Evolutionary conservation across 2,113 vertebrate species (phyloP).

Genomic region (Ammospiza nelsoni): DNA sequence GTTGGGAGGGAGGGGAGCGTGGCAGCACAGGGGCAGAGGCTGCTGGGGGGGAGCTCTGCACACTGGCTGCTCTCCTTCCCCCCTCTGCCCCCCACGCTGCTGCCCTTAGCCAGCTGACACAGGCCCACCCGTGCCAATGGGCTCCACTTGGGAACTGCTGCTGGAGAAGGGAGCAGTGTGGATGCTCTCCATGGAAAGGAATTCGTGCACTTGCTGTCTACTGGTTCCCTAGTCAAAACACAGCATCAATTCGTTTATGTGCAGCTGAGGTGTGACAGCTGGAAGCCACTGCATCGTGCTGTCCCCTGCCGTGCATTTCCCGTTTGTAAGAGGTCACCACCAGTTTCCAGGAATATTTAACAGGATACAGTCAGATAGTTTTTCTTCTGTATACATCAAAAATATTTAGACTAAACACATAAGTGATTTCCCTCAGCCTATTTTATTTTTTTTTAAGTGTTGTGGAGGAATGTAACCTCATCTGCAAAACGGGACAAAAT

Average conservation of each 20-base stretch:
- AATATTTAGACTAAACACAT: neutral
- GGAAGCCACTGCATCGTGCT: neutral
- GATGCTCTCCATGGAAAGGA: neutral
- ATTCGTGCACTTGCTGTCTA: neutral
- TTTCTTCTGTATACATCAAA: neutral
- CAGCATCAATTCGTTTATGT: neutral
- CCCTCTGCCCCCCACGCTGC: neutral
- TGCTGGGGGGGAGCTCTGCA: neutral
- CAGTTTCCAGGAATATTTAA: neutral
- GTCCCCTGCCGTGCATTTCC: neutral
- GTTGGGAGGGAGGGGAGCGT: neutral
- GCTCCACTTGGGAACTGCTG: rapidly evolving
- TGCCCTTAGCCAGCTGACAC: neutral
- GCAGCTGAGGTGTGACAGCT: neutral
- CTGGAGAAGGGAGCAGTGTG: neutral
- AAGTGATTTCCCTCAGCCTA: neutral
- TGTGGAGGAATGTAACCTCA: neutral
- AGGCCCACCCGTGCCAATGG: neutral
- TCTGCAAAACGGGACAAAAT: neutral
- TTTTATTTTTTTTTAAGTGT: neutral
- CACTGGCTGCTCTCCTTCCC: rapidly evolving
- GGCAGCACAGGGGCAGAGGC: rapidly evolving
- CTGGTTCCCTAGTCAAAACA: neutral
- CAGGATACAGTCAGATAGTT: neutral
- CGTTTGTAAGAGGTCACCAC: neutral